Evolutionary conservation across 2,888 invertebrate species (phyloP).

Genomic region (Cerceris rybyensis): DNA sequence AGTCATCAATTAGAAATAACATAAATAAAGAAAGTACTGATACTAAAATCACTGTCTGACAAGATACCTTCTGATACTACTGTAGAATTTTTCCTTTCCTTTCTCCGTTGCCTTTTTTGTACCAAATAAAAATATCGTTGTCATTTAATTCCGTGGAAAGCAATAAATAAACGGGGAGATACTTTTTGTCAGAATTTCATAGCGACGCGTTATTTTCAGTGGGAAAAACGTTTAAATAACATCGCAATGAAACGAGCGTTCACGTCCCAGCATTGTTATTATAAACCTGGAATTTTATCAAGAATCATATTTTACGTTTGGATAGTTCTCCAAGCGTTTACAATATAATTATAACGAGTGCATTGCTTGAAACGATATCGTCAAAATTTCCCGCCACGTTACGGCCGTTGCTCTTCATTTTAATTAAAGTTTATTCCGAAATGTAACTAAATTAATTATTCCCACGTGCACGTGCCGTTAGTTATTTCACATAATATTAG

Average conservation of each 20-base stretch:
- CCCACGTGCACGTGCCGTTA: slow-evolving; percentile 20
- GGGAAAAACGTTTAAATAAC: not conserved
- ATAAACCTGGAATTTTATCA: not conserved
- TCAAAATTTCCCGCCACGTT: slow-evolving; percentile 22
- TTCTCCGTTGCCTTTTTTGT: too few relatives aligned
- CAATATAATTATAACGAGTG: not conserved
- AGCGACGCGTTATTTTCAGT: not conserved
- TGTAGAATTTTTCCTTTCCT: not conserved
- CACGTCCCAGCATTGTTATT: not conserved
- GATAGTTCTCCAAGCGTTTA: not conserved
- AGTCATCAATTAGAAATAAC: too few relatives aligned
- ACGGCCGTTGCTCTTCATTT: slow-evolving; percentile 20
- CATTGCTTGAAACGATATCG: slow-evolving; percentile 6
- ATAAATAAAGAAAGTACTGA: not conserved
- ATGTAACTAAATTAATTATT: slow-evolving; percentile 44
- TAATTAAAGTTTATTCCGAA: slow-evolving; percentile 52
- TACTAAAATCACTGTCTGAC: not conserved
- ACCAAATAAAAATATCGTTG: too few relatives aligned
- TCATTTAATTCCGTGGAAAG: too few relatives aligned
- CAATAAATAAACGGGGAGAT: too few relatives aligned
- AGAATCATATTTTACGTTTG: not conserved
- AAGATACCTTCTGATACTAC: not conserved
- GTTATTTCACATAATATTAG: slow-evolving; percentile 40
- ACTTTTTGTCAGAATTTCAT: too few relatives aligned
- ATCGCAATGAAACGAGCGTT: not conserved